These are phyloP conservation scores for Brachyhypopomus gauderio DNA, from an alignment of 2,113 vertebrate species.

Conservation along the genomic window DNA sequence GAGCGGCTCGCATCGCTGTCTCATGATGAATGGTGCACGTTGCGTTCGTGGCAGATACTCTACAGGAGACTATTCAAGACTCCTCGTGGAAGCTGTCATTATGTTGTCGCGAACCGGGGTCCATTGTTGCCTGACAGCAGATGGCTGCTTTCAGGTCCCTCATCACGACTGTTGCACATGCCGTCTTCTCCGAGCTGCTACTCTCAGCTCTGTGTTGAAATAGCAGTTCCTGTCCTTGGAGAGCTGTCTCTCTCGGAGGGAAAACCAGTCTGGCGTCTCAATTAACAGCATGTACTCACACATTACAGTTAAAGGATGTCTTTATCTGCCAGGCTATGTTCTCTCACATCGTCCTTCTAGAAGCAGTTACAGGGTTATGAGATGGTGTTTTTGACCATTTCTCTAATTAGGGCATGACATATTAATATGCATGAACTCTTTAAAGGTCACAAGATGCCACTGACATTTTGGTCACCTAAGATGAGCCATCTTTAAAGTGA, in stretches of 20 bases:
- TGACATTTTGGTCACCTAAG: too few relatives aligned
- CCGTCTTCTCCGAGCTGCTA: neutral
- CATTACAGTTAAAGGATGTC: neutral
- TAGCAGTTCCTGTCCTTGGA: slow-evolving; percentile 23
- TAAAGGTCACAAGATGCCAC: too few relatives aligned
- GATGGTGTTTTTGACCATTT: too few relatives aligned
- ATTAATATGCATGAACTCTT: too few relatives aligned
- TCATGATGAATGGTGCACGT: slow-evolving; percentile 23
- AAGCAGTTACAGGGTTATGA: neutral
- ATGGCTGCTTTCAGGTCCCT: neutral
- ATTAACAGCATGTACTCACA: slow-evolving; percentile 35
- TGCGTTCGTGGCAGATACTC: slow-evolving; percentile 26
- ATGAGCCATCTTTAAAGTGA: too few relatives aligned
- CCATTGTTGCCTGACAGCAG: slow-evolving; percentile 29
- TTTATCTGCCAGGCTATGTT: too few relatives aligned
- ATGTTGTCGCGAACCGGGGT: neutral
- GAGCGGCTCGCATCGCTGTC: slow-evolving; percentile 29
- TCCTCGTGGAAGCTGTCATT: slow-evolving; percentile 14
- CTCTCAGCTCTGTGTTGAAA: slow-evolving; percentile 17
- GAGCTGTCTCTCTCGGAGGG: neutral
- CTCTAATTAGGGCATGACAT: too few relatives aligned
- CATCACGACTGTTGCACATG: slow-evolving; percentile 12
- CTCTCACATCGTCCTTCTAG: too few relatives aligned
- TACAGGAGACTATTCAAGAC: slow-evolving; percentile 2
- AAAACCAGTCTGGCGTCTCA: neutral